Percentiles rank a stretch among this genome's conserved stretches.
Conservation (phyloP, 2,888 invertebrate genomes). For the Heteropelma amictum region DNA sequence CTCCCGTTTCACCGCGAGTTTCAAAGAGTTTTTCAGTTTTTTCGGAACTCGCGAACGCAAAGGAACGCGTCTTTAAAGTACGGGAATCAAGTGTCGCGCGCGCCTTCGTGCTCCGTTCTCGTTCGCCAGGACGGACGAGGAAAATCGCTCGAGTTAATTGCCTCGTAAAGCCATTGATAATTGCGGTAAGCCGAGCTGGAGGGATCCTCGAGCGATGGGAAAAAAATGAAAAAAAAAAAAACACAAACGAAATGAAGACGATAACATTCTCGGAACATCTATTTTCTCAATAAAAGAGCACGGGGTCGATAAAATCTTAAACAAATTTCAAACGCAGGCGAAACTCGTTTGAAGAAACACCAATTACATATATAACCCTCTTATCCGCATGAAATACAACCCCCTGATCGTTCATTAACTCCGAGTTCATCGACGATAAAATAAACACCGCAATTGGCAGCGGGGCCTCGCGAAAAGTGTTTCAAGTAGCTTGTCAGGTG, state of each 20-base stretch:
- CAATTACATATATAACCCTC: not conserved
- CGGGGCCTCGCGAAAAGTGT: too few relatives aligned
- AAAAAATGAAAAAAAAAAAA: too few relatives aligned
- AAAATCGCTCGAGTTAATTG: constrained; percentile 50
- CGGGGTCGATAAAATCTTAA: not conserved
- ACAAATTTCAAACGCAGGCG: not conserved
- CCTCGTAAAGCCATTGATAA: constrained; percentile 49
- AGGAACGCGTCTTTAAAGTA: constrained; percentile 18
- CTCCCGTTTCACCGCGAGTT: constrained; percentile 5
- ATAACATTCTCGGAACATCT: not conserved
- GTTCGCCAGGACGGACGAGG: constrained; percentile 33
- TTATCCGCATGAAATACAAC: not conserved
- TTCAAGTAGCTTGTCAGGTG: not conserved
- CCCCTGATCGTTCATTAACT: constrained; percentile 16
- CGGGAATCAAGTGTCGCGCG: constrained; percentile 8
- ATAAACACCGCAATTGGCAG: constrained; percentile 15
- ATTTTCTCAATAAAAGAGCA: too few relatives aligned
- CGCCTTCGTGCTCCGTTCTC: too few relatives aligned
- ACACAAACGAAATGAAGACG: not conserved
- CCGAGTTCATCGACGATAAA: constrained; percentile 15
- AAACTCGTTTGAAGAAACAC: not conserved
- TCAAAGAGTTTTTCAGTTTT: constrained; percentile 61
- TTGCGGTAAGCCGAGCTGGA: too few relatives aligned
- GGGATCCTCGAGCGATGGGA: too few relatives aligned
- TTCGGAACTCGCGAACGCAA: constrained; percentile 51